phyloP scores from a whole-genome alignment of 2,888 invertebrate species.

The Prosopocoilus inquinatus region DNA sequence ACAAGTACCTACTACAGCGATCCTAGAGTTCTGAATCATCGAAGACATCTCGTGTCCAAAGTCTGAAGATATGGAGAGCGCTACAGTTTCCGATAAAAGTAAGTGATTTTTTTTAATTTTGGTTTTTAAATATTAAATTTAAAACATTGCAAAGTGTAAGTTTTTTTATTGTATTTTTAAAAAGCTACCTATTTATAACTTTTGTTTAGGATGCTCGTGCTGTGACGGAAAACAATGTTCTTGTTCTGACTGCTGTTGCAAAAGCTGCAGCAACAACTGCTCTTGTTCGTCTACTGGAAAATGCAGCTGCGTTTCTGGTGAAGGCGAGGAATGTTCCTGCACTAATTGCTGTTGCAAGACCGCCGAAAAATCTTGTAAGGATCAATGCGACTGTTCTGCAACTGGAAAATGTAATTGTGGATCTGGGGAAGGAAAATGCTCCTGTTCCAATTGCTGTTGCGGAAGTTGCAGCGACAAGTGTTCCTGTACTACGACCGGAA shows the following conservation, averaged over 20 bases:
- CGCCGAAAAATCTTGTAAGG: background rate
- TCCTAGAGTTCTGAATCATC: background rate
- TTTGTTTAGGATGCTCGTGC: background rate
- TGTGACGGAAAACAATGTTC: background rate
- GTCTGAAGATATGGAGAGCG: slow-evolving; percentile 9
- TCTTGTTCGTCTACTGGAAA: background rate
- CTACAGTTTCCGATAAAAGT: background rate
- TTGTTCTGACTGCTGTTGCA: slow-evolving; percentile 3
- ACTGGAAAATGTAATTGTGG: background rate
- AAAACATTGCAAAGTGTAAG: background rate
- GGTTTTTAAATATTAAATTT: slow-evolving; percentile 1
- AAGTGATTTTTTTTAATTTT: background rate
- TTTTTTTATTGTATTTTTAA: background rate
- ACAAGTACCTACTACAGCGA: background rate
- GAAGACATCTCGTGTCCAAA: slow-evolving; percentile 10
- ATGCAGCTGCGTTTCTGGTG: slow-evolving; percentile 16
- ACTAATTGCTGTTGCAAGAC: slow-evolving; percentile 8
- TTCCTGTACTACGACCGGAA: background rate
- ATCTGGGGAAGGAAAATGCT: background rate
- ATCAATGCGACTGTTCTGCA: slow-evolving; percentile 2
- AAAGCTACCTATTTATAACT: too few relatives aligned
- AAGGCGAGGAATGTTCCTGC: slow-evolving; percentile 8
- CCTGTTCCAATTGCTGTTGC: background rate
- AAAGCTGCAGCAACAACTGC: background rate
- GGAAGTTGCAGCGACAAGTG: background rate